Conservation (phyloP, 2,888 invertebrate species). For the Icerya purchasi region DNA sequence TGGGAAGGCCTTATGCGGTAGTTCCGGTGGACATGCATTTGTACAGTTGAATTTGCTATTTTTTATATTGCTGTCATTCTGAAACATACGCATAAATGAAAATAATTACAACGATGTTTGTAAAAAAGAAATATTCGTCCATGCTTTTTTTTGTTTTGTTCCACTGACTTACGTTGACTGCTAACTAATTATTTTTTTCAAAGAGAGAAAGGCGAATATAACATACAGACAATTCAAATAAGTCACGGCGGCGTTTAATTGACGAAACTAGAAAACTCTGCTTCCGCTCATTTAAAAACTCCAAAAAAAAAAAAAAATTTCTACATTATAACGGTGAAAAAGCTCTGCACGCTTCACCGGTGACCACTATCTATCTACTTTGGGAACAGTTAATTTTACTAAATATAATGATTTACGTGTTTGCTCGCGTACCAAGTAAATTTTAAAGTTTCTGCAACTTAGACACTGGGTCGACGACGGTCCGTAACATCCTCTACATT, state of each 20-base stretch:
- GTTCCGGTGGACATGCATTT: constrained; percentile 51
- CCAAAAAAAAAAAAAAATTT: too few relatives aligned
- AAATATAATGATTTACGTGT: background rate
- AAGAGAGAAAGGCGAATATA: too few relatives aligned
- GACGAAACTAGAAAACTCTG: too few relatives aligned
- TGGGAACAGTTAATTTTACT: background rate
- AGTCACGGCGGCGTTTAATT: too few relatives aligned
- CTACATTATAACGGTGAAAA: background rate
- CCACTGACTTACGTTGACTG: too few relatives aligned
- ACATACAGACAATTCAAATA: too few relatives aligned
- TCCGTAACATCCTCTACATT: constrained; percentile 69
- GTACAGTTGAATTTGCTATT: constrained; percentile 52
- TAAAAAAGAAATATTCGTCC: too few relatives aligned
- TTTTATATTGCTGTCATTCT: background rate
- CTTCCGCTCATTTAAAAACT: too few relatives aligned
- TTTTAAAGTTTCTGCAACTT: constrained; percentile 19
- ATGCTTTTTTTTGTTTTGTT: too few relatives aligned
- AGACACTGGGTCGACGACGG: constrained; percentile 49
- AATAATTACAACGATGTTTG: background rate
- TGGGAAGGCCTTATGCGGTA: constrained; percentile 55
- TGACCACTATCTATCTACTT: background rate
- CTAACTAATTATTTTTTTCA: too few relatives aligned
- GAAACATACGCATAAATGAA: background rate
- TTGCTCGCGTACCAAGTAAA: constrained; percentile 17
- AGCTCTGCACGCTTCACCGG: background rate